These are phyloP conservation scores for Zonitis immaculata DNA, from an alignment of 2,888 invertebrate species.

Conservation along the genomic window DNA sequence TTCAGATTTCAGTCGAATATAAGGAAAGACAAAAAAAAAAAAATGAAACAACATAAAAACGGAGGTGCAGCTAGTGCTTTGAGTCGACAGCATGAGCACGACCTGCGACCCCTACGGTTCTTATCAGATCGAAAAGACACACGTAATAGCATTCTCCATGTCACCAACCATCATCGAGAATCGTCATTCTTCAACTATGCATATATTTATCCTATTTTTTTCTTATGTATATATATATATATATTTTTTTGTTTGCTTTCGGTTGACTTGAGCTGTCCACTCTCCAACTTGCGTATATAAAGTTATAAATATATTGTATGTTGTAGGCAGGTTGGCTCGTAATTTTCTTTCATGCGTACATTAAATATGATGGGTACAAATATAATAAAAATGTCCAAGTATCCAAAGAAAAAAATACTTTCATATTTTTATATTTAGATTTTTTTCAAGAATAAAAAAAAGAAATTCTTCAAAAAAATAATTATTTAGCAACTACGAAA, in stretches of 20 bases:
- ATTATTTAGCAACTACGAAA: no score
- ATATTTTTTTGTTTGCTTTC: not conserved
- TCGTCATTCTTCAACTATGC: constrained; percentile 27
- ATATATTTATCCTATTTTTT: constrained; percentile 15
- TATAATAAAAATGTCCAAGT: constrained; percentile 21
- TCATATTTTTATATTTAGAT: not conserved
- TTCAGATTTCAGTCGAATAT: no score
- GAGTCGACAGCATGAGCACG: constrained; percentile 40
- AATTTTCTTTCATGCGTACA: constrained; percentile 33
- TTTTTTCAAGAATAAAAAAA: no score
- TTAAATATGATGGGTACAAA: constrained; percentile 29
- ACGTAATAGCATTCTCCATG: constrained; percentile 47
- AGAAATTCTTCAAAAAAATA: no score
- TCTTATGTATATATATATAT: not conserved
- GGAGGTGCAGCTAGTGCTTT: constrained; percentile 30
- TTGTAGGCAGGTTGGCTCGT: constrained; percentile 27
- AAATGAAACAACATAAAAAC: not conserved
- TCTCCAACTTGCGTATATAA: constrained; percentile 20
- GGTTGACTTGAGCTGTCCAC: not conserved
- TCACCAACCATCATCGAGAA: constrained; percentile 29
- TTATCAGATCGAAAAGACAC: constrained; percentile 47
- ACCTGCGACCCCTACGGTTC: constrained; percentile 42
- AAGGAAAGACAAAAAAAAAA: not conserved
- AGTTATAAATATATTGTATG: constrained; percentile 30
- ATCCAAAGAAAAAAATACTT: constrained; percentile 7